phyloP scores from a whole-genome alignment of 2,797 vertebrate species.

The Leptoclinus maculatus region DNA sequence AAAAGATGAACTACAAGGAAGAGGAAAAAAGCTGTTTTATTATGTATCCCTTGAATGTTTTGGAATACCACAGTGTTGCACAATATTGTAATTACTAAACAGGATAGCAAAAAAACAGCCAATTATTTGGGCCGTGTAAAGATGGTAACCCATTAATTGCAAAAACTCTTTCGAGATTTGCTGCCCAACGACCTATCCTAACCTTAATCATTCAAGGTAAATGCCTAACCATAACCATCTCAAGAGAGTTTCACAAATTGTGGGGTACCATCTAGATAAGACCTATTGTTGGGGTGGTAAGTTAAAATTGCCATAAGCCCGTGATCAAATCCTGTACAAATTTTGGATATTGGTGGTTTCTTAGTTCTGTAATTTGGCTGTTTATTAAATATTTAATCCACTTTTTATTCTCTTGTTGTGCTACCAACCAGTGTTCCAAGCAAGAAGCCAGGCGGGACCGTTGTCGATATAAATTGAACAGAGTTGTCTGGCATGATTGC shows the following conservation, averaged over 20 bases:
- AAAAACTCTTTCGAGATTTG: background rate
- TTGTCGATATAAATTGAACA: rapidly evolving
- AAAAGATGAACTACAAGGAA: slow-evolving; percentile 66
- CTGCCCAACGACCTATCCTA: background rate
- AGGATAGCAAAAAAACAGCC: background rate
- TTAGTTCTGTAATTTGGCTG: background rate
- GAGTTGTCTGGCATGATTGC: rapidly evolving
- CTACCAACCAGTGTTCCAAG: slow-evolving; percentile 73
- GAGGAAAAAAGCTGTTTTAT: background rate
- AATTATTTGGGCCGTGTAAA: background rate
- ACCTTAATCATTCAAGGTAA: background rate
- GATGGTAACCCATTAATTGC: background rate
- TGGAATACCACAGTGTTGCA: background rate
- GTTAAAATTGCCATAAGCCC: background rate
- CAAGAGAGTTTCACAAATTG: background rate
- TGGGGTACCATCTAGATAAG: background rate
- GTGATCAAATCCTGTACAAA: background rate
- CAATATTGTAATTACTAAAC: background rate
- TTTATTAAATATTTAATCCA: background rate
- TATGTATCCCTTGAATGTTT: background rate
- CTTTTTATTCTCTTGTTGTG: slow-evolving; percentile 1
- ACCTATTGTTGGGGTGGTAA: background rate
- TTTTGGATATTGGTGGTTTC: background rate
- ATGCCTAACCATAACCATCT: background rate
- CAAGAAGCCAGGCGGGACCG: slow-evolving; percentile 29